Percentiles rank a stretch among this genome's conserved stretches.
These are phyloP conservation scores for Epinotia ramella DNA, from an alignment of 2,888 invertebrate species.

Conservation along the genomic window DNA sequence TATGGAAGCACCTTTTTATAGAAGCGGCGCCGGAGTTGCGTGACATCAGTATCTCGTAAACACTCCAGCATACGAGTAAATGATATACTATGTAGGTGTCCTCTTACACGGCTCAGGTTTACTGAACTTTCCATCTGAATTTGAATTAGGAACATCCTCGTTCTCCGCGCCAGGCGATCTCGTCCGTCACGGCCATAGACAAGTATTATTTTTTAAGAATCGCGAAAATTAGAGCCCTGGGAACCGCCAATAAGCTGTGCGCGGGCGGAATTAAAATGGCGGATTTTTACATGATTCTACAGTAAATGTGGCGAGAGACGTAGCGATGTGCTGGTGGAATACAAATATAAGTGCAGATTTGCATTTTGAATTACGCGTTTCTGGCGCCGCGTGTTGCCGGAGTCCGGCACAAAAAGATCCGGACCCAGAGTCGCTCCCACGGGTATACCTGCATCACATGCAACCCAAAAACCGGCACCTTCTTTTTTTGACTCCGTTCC, in stretches of 20 bases:
- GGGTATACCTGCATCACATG: constrained; percentile 39
- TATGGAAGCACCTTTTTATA: constrained; percentile 83
- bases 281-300: constrained; percentile 82
- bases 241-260: constrained; percentile 80
- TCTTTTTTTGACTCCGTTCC: constrained; percentile 37
- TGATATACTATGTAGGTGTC: constrained; percentile 62
- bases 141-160: constrained; percentile 44
- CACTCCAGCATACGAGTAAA: constrained; percentile 57
- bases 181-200: constrained; percentile 43
- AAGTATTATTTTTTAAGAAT: constrained; percentile 62
- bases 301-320: constrained; percentile 80
- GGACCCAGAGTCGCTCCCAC: constrained; percentile 33
- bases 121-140: constrained; percentile 42
- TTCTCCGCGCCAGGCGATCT: constrained; percentile 25
- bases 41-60: constrained; percentile 68
- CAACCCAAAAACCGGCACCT: constrained; percentile 34
- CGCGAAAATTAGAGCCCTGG: constrained; percentile 83
- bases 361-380: constrained; percentile 82
- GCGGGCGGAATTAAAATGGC: constrained; percentile 80
- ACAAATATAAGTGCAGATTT: constrained; percentile 83
- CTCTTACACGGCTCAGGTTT: constrained; percentile 43
- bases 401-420: constrained; percentile 28
- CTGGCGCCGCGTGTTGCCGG: constrained; percentile 56
- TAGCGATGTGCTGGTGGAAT: constrained; percentile 73
- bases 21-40: constrained; percentile 69